phyloP scores from a whole-genome alignment of 2,797 vertebrate species.

The Malurus leucopterus region DNA sequence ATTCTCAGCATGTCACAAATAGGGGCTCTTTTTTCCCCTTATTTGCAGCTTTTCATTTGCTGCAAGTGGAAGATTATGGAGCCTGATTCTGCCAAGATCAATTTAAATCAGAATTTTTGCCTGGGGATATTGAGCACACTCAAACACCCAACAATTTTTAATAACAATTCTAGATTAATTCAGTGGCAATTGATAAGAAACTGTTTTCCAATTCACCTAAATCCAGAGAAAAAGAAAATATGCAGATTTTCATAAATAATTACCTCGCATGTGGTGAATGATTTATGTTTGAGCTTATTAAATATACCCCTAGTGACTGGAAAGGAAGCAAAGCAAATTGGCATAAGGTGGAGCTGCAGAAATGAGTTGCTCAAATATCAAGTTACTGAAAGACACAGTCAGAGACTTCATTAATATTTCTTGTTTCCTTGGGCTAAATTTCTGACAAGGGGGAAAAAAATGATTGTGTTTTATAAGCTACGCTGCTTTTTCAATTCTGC shows the following conservation, averaged over 20 bases:
- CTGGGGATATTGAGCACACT: not conserved
- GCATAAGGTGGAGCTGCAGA: not conserved
- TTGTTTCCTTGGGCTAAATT: conserved; percentile 21
- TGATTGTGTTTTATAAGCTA: not conserved
- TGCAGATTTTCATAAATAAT: not conserved
- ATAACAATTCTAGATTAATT: not conserved
- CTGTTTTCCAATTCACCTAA: not conserved
- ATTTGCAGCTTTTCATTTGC: not conserved
- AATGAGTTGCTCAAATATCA: conserved; percentile 4
- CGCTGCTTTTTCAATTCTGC: not conserved
- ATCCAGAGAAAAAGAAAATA: not conserved
- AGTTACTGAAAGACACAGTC: not conserved
- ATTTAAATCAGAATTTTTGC: conserved; percentile 6
- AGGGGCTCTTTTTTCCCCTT: not conserved
- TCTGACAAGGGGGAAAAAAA: not conserved
- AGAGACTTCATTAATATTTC: conserved; percentile 32
- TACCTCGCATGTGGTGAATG: not conserved
- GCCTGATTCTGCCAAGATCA: not conserved
- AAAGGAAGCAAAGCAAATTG: conserved; percentile 24
- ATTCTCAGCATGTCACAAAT: not conserved
- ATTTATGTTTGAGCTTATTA: conserved; percentile 30
- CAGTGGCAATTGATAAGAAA: not conserved
- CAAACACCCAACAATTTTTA: not conserved
- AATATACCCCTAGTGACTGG: not conserved
- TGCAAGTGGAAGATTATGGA: not conserved